A percentile compares a stretch with the other conserved stretches of the same genome.
phyloP scores from a whole-genome alignment of 2,888 invertebrate genomes.

The Rhogogaster chlorosoma region DNA sequence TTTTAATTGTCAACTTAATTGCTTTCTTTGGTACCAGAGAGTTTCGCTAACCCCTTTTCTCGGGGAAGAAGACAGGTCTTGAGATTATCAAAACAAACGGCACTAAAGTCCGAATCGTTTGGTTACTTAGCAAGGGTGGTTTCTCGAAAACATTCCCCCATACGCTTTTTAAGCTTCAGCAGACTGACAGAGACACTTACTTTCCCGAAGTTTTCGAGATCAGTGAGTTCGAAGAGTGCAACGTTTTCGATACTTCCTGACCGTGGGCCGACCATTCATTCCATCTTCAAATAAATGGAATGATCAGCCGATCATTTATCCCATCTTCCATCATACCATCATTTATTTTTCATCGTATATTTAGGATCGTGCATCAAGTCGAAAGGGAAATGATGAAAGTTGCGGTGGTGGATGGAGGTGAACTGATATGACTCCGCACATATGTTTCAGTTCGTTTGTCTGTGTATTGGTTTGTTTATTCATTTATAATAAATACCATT shows the following conservation, averaged over 20 bases:
- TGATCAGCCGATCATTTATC: not conserved
- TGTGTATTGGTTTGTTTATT: conserved; percentile 53
- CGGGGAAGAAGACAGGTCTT: not conserved
- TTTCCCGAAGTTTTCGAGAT: not conserved
- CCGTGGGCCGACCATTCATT: not conserved
- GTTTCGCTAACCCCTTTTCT: not conserved
- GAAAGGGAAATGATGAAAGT: not conserved
- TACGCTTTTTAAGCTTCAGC: not conserved
- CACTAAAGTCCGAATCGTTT: conserved; percentile 1
- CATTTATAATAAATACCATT: conserved; percentile 67
- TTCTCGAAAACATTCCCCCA: not conserved
- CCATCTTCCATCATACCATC: not conserved
- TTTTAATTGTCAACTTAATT: conserved; percentile 17
- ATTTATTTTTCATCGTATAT: not conserved
- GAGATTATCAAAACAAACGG: not conserved
- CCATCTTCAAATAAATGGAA: too few relatives aligned
- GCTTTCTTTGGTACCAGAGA: not conserved
- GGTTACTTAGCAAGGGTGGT: not conserved
- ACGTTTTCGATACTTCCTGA: not conserved
- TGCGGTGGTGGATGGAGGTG: not conserved
- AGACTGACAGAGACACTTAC: not conserved
- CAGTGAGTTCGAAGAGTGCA: not conserved
- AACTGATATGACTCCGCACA: not conserved
- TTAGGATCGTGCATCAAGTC: not conserved
- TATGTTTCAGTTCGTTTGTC: not conserved